Evolutionary conservation across 2,797 vertebrate genomes (phyloP).

Genomic region (Somateria mollissima): DNA sequence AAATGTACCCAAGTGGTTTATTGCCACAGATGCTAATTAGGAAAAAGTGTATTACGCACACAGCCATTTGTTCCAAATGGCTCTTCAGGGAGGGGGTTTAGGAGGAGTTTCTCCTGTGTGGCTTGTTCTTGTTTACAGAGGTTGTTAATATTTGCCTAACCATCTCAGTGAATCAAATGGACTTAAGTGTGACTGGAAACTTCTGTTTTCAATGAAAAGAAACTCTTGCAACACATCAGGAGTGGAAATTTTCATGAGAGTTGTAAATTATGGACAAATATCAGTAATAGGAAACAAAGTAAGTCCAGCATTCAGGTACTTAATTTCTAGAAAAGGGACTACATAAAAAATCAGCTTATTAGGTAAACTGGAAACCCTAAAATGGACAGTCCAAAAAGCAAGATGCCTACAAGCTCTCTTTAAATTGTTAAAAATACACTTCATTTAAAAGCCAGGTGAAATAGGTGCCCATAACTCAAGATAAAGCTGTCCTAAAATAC

Average conservation of each 20-base stretch:
- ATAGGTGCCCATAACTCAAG: not conserved
- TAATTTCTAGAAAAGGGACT: not conserved
- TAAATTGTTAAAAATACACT: not conserved
- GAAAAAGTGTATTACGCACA: conserved; percentile 34
- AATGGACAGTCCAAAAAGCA: not conserved
- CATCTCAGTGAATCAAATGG: not conserved
- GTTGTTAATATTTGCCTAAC: conserved; percentile 57
- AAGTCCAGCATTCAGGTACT: not conserved
- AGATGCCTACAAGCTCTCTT: not conserved
- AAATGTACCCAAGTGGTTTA: conserved; percentile 46
- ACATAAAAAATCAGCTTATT: not conserved
- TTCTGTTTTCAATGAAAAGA: not conserved
- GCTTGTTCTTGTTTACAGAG: conserved; percentile 66
- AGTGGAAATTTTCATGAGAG: not conserved
- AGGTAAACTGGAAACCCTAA: not conserved
- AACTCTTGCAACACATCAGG: not conserved
- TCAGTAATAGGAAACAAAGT: not conserved
- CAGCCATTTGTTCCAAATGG: conserved; percentile 44
- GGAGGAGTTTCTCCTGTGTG: conserved; percentile 29
- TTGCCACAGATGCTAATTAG: conserved; percentile 70
- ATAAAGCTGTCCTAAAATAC: not conserved
- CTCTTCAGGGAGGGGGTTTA: conserved; percentile 50
- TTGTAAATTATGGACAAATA: not conserved
- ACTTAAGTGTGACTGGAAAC: not conserved
- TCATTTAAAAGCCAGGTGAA: not conserved